These are phyloP conservation scores for Drosophila sp. DNA, from an alignment of 1,140 invertebrate species.

Conservation along the genomic window DNA sequence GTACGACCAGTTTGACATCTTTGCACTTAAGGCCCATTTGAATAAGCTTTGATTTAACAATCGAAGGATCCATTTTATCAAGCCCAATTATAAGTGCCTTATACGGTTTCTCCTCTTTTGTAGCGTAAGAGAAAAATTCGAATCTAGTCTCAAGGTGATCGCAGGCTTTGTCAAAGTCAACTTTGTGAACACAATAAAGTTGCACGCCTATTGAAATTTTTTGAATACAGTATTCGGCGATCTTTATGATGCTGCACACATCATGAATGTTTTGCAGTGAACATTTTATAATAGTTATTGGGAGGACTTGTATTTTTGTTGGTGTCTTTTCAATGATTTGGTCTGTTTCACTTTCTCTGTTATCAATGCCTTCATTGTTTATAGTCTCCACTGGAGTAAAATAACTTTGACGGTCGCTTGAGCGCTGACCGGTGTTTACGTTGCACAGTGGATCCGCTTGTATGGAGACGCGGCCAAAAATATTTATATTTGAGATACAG, in stretches of 20 bases:
- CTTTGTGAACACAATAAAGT: slow-evolving; percentile 12
- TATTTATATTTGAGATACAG: too few species aligned
- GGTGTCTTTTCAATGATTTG: neutral
- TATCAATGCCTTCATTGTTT: neutral
- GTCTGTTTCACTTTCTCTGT: neutral
- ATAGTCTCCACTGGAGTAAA: neutral
- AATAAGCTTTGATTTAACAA: slow-evolving; percentile 6
- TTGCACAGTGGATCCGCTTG: neutral
- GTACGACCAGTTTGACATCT: slow-evolving; percentile 13
- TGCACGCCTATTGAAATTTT: neutral
- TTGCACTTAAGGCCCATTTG: slow-evolving; percentile 15
- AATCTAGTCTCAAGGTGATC: slow-evolving; percentile 3
- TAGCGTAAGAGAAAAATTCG: slow-evolving; percentile 12
- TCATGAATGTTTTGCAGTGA: slow-evolving; percentile 5
- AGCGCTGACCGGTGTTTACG: neutral
- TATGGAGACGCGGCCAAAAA: too few species aligned
- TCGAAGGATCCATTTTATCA: slow-evolving; percentile 3
- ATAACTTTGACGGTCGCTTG: neutral
- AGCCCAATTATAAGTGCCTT: neutral
- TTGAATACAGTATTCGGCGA: slow-evolving; percentile 2
- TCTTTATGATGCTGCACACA: neutral
- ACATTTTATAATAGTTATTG: slow-evolving; percentile 11
- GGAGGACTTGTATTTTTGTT: slow-evolving; percentile 6
- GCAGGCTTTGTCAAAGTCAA: slow-evolving; percentile 8
- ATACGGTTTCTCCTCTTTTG: slow-evolving; percentile 3